A percentile compares a stretch with the other conserved stretches of the same genome.
phyloP scores from a whole-genome alignment of 2,113 vertebrate genomes.

The Lates calcarifer region DNA sequence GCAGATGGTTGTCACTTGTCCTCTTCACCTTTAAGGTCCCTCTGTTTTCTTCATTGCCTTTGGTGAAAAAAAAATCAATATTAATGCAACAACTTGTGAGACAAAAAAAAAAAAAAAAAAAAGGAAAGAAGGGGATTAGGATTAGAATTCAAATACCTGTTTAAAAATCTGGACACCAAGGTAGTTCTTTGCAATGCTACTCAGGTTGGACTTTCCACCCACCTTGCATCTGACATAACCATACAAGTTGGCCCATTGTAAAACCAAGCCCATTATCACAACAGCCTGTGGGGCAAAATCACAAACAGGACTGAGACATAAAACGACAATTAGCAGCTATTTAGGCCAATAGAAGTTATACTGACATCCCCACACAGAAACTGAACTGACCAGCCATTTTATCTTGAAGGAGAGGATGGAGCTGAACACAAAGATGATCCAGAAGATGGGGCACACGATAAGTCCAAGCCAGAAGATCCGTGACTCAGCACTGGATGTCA shows the following conservation, averaged over 20 bases:
- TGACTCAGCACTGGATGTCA: constrained; percentile 88
- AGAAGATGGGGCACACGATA: constrained; percentile 83
- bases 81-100: neutral
- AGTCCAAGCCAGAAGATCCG: constrained; percentile 96
- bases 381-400: constrained; percentile 85
- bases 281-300: constrained; percentile 84
- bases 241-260: constrained; percentile 94
- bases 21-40: constrained; percentile 29
- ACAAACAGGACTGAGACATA: neutral
- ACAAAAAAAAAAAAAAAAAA: neutral
- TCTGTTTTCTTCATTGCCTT: constrained; percentile 59
- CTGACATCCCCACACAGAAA: neutral
- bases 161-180: constrained; percentile 90
- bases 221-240: constrained; percentile 94
- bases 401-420: constrained; percentile 88
- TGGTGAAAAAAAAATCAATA: neutral
- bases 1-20: neutral
- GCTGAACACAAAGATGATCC: constrained; percentile 81
- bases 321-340: neutral
- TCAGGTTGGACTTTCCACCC: constrained; percentile 88
- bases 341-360: neutral
- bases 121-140: neutral
- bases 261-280: constrained; percentile 91
- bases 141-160: constrained; percentile 73
- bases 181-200: constrained; percentile 90